Evolutionary conservation across 2,113 vertebrate genomes (phyloP).

Genomic region (Grantiella picta): DNA sequence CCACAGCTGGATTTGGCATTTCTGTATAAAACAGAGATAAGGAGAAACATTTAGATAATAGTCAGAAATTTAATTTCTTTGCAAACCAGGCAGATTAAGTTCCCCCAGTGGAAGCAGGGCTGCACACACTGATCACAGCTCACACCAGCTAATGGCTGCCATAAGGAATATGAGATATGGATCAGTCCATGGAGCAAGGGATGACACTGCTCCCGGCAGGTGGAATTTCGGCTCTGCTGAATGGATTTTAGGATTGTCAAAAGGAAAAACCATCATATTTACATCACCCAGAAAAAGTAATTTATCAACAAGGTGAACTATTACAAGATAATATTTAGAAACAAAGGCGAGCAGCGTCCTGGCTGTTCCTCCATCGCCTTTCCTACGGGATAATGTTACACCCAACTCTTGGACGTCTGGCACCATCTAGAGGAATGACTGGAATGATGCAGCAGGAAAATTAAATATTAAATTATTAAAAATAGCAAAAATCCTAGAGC

Average conservation of each 20-base stretch:
- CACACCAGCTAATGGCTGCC: constrained; percentile 47
- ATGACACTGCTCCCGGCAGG: neutral
- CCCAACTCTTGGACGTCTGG: neutral
- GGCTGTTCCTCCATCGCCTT: neutral
- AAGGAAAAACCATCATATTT: neutral
- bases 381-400: neutral
- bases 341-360: constrained; percentile 13
- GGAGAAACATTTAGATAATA: neutral
- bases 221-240: neutral
- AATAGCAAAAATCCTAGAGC: neutral
- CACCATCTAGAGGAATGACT: constrained; percentile 65
- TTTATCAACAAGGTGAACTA: neutral
- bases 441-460: neutral
- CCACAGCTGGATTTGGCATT: neutral
- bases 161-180: neutral
- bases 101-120: neutral
- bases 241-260: neutral
- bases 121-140: neutral
- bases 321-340: neutral
- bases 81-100: neutral
- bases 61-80: neutral
- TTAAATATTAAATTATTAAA: neutral
- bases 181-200: neutral
- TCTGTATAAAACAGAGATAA: neutral
- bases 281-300: neutral